Evolutionary conservation across 2,888 invertebrate species (phyloP).

Genomic region (Stenolophus ochropezus): DNA sequence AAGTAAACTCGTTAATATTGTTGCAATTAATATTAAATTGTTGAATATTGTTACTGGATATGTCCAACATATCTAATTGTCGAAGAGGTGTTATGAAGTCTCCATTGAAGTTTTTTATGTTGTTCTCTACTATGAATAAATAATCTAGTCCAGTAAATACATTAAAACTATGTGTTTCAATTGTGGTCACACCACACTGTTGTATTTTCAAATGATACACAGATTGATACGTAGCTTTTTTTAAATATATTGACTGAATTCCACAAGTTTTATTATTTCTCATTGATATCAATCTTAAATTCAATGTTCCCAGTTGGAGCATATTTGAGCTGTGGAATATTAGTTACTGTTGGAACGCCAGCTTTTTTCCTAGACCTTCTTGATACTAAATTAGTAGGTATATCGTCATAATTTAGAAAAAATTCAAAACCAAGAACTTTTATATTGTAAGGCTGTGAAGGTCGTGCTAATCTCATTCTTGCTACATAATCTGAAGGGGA

Average conservation of each 20-base stretch:
- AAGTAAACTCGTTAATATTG: neutral
- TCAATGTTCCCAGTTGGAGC: neutral
- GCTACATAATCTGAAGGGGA: neutral
- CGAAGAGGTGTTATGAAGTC: neutral
- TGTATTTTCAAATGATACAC: neutral
- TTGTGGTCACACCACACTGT: neutral
- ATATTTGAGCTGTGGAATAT: neutral
- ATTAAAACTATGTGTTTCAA: neutral
- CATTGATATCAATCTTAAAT: constrained; percentile 4
- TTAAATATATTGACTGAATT: too few relatives aligned
- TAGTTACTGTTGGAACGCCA: neutral
- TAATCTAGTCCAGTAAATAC: neutral
- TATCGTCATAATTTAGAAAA: neutral
- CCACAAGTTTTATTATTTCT: too few relatives aligned
- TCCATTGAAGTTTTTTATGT: constrained; percentile 8
- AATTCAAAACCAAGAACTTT: neutral
- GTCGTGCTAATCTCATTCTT: neutral
- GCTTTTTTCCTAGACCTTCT: neutral
- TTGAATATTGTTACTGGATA: neutral
- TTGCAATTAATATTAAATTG: neutral
- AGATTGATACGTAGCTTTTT: too few relatives aligned
- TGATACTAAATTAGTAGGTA: neutral
- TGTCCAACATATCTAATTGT: neutral
- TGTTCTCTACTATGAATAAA: neutral
- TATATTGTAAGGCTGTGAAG: neutral